phyloP scores from a whole-genome alignment of 92 coral and sea anemone species.

The Umimayanthus kanabou region DNA sequence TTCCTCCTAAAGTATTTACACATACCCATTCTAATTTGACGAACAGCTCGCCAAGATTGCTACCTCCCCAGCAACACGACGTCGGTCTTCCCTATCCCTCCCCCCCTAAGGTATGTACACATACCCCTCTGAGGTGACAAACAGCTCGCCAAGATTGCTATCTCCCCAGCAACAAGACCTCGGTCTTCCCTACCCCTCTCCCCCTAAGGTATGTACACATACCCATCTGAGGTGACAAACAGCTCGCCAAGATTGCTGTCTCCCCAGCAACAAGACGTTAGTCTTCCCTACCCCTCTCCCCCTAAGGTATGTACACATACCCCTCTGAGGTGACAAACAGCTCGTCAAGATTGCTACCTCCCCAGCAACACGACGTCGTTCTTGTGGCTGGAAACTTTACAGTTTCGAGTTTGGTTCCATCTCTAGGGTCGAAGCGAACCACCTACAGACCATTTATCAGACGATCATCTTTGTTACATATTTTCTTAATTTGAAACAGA shows the following conservation, averaged over 20 bases:
- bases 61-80: conserved; percentile 57
- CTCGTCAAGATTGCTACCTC: conserved; percentile 52
- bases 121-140: conserved; percentile 43
- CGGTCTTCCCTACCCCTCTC: conserved; percentile 7
- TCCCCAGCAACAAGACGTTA: conserved; percentile 53
- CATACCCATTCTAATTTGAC: conserved; percentile 40
- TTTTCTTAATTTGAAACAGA: not conserved
- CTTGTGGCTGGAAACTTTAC: conserved; percentile 50
- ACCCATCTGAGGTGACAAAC: conserved; percentile 46
- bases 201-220: conserved; percentile 1
- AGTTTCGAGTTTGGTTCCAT: conserved; percentile 39
- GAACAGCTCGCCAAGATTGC: conserved; percentile 48
- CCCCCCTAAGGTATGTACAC: not conserved
- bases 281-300: not conserved
- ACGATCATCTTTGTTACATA: not conserved
- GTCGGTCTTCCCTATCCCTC: conserved; percentile 29
- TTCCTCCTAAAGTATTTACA: not conserved
- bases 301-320: conserved; percentile 16
- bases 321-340: conserved; percentile 47
- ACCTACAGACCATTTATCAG: conserved; percentile 23
- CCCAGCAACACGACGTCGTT: conserved; percentile 57
- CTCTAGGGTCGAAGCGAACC: conserved; percentile 38
- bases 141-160: conserved; percentile 47
- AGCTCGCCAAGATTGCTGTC: conserved; percentile 49
- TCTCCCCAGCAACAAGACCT: conserved; percentile 58